Evolutionary conservation across 1,140 invertebrate species (phyloP).

Genomic region (Wiebesia pumilae): DNA sequence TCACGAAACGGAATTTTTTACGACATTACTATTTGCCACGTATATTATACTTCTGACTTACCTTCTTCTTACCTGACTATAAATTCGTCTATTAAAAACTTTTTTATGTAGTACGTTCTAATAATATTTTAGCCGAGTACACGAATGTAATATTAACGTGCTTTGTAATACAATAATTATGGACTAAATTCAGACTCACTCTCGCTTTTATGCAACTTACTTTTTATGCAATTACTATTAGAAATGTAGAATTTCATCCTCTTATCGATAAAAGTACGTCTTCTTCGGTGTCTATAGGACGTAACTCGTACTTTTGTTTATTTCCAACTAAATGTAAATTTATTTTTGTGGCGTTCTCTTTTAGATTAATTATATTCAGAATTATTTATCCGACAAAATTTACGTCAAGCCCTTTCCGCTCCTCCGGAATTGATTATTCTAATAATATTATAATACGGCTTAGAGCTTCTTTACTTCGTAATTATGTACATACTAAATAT

Average conservation of each 20-base stretch:
- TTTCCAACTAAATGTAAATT: too few species aligned
- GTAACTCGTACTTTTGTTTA: too few species aligned
- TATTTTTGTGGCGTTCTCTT: too few species aligned
- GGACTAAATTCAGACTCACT: neutral
- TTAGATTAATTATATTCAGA: neutral
- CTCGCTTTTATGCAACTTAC: too few species aligned
- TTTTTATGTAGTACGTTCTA: neutral
- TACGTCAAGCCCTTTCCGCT: too few species aligned
- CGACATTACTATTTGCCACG: neutral
- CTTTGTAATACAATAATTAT: neutral
- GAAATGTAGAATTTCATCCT: too few species aligned
- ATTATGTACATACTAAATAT: neutral
- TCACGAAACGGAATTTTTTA: slow-evolving; percentile 28
- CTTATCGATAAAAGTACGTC: too few species aligned
- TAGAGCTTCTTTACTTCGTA: neutral
- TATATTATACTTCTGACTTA: neutral
- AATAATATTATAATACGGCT: neutral
- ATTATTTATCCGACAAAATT: neutral
- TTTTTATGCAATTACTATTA: too few species aligned
- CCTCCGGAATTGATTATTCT: neutral
- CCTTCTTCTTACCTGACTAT: neutral
- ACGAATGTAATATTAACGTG: neutral
- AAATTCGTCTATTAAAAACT: neutral
- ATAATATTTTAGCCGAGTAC: neutral
- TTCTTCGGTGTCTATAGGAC: too few species aligned